A percentile compares a stretch with the other conserved stretches of the same genome.
phyloP scores from a whole-genome alignment of 2,113 vertebrate genomes.

The Meleagris gallopavo region DNA sequence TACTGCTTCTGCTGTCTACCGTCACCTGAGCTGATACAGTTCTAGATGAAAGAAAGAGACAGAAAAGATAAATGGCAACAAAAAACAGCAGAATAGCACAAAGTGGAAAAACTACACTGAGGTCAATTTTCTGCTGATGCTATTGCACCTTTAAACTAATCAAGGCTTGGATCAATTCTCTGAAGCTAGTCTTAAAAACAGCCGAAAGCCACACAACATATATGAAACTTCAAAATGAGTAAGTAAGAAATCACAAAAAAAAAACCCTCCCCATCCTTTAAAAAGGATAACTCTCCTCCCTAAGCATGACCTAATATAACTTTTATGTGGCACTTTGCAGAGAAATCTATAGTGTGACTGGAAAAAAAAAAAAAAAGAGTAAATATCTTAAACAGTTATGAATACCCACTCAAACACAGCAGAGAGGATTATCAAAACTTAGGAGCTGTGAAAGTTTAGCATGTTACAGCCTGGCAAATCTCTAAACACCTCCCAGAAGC shows the following conservation, averaged over 20 bases:
- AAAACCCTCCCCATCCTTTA: not conserved
- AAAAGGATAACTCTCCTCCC: not conserved
- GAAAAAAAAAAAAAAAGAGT: not conserved
- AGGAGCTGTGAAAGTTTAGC: not conserved
- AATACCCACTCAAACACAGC: not conserved
- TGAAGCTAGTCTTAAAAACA: not conserved
- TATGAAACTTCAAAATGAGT: not conserved
- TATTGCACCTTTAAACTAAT: not conserved
- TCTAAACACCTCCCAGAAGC: not conserved
- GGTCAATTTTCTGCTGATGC: not conserved
- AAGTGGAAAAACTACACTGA: not conserved
- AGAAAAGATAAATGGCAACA: not conserved
- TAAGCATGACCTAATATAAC: not conserved
- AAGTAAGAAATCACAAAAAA: not conserved
- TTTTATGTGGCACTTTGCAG: not conserved
- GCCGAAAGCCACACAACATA: not conserved
- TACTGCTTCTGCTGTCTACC: not conserved
- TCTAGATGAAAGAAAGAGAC: not conserved
- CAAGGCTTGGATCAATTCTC: not conserved
- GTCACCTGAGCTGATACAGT: not conserved
- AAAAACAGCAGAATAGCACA: not conserved
- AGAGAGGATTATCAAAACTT: not conserved
- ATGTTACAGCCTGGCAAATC: not conserved
- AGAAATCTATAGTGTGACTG: not conserved
- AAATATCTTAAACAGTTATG: not conserved